These are phyloP conservation scores for Andricus grossulariae DNA, from an alignment of 1,140 invertebrate genomes.

Conservation along the genomic window DNA sequence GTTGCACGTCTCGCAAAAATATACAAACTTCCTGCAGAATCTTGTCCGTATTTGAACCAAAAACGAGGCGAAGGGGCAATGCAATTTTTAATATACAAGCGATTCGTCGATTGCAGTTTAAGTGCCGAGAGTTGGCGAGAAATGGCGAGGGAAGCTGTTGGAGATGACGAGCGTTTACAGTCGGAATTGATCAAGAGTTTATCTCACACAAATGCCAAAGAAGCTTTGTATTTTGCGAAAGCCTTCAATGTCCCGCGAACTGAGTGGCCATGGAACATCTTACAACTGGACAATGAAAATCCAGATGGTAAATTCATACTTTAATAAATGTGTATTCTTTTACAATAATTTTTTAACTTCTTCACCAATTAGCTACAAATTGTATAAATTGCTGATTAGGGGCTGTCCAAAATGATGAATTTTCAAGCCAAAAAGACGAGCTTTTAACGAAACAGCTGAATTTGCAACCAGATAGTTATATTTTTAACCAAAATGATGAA, in stretches of 20 bases:
- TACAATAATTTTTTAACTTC: too few species aligned
- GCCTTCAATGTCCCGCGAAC: constrained; percentile 78
- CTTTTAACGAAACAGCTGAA: too few species aligned
- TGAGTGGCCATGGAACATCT: constrained; percentile 77
- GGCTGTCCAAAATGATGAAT: too few species aligned
- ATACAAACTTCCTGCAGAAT: constrained; percentile 79
- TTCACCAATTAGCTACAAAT: too few species aligned
- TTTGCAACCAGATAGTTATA: too few species aligned
- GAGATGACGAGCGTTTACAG: constrained; percentile 75
- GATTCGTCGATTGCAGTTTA: constrained; percentile 79
- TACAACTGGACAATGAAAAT: constrained; percentile 57
- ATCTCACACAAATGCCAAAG: constrained; percentile 73
- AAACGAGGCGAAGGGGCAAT: constrained; percentile 80
- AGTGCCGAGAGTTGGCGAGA: constrained; percentile 81
- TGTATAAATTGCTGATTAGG: too few species aligned
- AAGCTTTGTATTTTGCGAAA: constrained; percentile 80
- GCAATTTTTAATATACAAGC: constrained; percentile 81
- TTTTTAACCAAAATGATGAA: too few species aligned
- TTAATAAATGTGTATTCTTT: too few species aligned
- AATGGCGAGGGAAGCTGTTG: constrained; percentile 81
- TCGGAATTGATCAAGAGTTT: constrained; percentile 76
- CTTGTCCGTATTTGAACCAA: constrained; percentile 80
- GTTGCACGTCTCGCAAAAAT: constrained; percentile 79
- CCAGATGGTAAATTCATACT: constrained; percentile 51
- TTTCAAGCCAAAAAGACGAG: too few species aligned